phyloP scores from a whole-genome alignment of 2,888 invertebrate genomes.

The Amiota communis region DNA sequence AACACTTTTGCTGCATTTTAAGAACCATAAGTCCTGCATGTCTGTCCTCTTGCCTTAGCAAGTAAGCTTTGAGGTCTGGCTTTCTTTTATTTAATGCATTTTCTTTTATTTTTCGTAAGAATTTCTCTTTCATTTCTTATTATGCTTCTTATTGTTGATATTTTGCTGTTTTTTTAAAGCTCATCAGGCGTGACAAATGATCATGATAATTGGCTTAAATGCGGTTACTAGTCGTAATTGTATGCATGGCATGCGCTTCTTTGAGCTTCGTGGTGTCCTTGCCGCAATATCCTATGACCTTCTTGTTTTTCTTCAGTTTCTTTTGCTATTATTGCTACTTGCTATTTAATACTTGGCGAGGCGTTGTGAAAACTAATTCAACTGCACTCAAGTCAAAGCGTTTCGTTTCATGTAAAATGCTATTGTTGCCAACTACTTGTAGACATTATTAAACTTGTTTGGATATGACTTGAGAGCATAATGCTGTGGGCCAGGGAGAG shows the following conservation, averaged over 20 bases:
- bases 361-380: background rate
- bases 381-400: constrained; percentile 17
- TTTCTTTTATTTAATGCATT: constrained; percentile 3
- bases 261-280: background rate
- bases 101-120: background rate
- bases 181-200: constrained; percentile 31
- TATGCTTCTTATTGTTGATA: background rate
- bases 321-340: background rate
- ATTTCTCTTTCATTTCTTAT: constrained; percentile 1
- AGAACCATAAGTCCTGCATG: no score
- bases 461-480: background rate
- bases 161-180: constrained; percentile 16
- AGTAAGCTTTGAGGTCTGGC: background rate
- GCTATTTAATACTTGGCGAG: background rate
- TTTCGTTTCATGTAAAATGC: background rate
- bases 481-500: background rate
- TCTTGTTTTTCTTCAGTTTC: background rate
- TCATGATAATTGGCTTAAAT: constrained; percentile 38
- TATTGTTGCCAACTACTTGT: constrained; percentile 22
- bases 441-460: constrained; percentile 27
- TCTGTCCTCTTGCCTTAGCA: background rate
- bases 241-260: background rate
- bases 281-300: background rate
- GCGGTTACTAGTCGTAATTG: constrained; percentile 20
- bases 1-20: no score